These are phyloP conservation scores for Uloborus diversus DNA, from an alignment of 1,140 invertebrate genomes.

Conservation along the genomic window DNA sequence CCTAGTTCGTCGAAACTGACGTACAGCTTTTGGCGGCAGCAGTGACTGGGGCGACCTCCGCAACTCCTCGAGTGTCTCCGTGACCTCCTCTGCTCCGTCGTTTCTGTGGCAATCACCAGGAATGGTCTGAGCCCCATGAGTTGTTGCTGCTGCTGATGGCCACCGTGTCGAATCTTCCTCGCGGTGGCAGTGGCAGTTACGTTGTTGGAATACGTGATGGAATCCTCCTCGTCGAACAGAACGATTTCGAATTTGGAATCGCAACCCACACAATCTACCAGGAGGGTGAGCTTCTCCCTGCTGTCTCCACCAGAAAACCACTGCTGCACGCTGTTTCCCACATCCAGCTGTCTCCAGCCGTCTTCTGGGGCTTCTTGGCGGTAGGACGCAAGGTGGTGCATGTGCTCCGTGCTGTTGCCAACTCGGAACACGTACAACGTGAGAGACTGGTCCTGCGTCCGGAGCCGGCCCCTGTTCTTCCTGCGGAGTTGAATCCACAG, in stretches of 20 bases:
- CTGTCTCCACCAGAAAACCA: conserved; percentile 67
- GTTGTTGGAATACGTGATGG: conserved; percentile 17
- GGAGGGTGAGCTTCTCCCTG: conserved; percentile 75
- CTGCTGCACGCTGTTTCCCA: conserved; percentile 73
- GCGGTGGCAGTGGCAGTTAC: conserved; percentile 52
- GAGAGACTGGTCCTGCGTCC: conserved; percentile 68
- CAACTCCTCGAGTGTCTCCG: conserved; percentile 84
- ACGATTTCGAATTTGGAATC: conserved; percentile 72
- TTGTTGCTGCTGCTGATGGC: conserved; percentile 32
- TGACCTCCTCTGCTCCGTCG: conserved; percentile 71
- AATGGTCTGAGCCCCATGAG: conserved; percentile 72
- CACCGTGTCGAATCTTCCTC: conserved; percentile 65
- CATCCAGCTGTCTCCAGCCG: conserved; percentile 88
- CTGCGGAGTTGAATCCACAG: conserved; percentile 77
- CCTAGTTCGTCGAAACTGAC: conserved; percentile 89
- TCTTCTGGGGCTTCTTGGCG: conserved; percentile 74
- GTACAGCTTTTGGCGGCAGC: conserved; percentile 90
- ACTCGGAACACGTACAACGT: conserved; percentile 76
- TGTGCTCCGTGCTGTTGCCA: conserved; percentile 50
- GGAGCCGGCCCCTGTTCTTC: conserved; percentile 59
- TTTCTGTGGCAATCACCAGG: conserved; percentile 82
- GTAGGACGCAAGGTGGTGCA: conserved; percentile 69
- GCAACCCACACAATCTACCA: conserved; percentile 83
- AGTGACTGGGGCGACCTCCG: conserved; percentile 77
- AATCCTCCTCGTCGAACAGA: conserved; percentile 61